Evolutionary conservation across 2,888 invertebrate species (phyloP).

Genomic region (Rotaria macrura): DNA sequence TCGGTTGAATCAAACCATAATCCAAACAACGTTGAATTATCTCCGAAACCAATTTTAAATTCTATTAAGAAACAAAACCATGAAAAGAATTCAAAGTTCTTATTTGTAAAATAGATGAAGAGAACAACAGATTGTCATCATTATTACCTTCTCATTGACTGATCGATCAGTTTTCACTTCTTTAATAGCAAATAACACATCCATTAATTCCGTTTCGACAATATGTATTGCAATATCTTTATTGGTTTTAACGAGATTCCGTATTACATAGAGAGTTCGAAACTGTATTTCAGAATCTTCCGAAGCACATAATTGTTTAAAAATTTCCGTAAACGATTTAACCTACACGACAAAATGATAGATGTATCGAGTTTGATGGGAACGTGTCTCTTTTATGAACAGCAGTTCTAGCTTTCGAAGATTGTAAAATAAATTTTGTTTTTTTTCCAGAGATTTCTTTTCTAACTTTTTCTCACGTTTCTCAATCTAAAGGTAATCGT

Average conservation of each 20-base stretch:
- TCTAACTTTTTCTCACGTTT: too few relatives aligned
- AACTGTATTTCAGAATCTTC: slow-evolving; percentile 29
- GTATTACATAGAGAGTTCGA: slow-evolving; percentile 27
- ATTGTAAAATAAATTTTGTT: too few relatives aligned
- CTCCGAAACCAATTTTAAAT: not conserved
- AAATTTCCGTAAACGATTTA: slow-evolving; percentile 21
- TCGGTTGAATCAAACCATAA: not conserved
- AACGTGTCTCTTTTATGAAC: too few relatives aligned
- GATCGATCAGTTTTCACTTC: slow-evolving; percentile 14
- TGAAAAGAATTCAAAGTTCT: not conserved
- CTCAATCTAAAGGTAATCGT: too few relatives aligned
- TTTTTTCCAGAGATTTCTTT: too few relatives aligned
- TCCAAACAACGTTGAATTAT: not conserved
- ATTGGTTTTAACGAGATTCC: slow-evolving; percentile 21
- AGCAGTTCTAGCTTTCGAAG: too few relatives aligned
- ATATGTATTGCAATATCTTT: slow-evolving; percentile 22
- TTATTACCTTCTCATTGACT: not conserved
- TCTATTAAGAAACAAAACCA: not conserved
- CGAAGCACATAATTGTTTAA: slow-evolving; percentile 26
- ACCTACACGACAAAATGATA: not conserved
- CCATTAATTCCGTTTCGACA: slow-evolving; percentile 31
- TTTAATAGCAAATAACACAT: slow-evolving; percentile 30
- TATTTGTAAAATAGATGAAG: too few relatives aligned
- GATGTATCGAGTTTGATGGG: too few relatives aligned
- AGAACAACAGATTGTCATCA: not conserved